Evolutionary conservation across 2,113 vertebrate genomes (phyloP).

Genomic region (Dinomys branickii): DNA sequence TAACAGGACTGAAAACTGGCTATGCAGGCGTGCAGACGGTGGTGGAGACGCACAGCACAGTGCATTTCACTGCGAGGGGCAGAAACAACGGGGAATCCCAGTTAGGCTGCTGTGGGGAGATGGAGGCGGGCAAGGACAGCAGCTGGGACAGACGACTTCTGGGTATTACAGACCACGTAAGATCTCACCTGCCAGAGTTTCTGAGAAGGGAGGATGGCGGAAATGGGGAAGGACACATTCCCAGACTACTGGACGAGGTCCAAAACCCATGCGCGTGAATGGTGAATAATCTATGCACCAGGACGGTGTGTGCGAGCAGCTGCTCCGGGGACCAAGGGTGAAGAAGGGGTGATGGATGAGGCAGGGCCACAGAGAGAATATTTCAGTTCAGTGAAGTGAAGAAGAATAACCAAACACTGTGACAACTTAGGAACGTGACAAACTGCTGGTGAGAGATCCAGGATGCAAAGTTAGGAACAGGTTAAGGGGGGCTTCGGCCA

Average conservation of each 20-base stretch:
- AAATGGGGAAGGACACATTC: neutral
- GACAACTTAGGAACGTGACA: constrained; percentile 42
- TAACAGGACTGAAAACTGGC: neutral
- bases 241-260: neutral
- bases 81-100: neutral
- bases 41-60: neutral
- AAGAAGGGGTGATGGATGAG: neutral
- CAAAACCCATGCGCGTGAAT: neutral
- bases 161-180: neutral
- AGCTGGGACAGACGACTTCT: neutral
- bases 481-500: constrained; percentile 39
- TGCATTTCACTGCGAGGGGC: neutral
- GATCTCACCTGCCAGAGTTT: neutral
- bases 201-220: neutral
- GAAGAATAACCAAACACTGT: constrained; percentile 35
- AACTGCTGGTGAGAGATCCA: constrained; percentile 17
- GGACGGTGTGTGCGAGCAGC: neutral
- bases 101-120: neutral
- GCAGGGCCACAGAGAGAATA: neutral
- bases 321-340: neutral
- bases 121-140: neutral
- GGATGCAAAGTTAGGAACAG: constrained; percentile 9
- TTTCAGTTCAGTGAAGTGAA: neutral
- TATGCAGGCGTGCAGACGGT: neutral
- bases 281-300: neutral